Evolutionary conservation across 2,888 invertebrate genomes (phyloP).

Genomic region (Xestia c-nigrum): DNA sequence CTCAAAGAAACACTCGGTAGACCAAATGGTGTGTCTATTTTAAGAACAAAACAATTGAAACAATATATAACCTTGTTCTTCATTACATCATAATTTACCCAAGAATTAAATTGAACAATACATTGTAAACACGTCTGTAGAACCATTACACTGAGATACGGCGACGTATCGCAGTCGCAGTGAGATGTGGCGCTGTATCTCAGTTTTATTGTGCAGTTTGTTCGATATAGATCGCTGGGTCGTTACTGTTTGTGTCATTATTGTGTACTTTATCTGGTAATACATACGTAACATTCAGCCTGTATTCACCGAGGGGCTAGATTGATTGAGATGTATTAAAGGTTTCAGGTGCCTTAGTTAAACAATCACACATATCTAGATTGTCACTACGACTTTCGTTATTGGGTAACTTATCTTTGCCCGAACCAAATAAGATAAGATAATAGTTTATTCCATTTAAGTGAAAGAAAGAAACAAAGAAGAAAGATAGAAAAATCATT

Average conservation of each 20-base stretch:
- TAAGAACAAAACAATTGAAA: slow-evolving; percentile 10
- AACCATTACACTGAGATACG: slow-evolving; percentile 20
- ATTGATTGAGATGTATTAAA: not conserved
- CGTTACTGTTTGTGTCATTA: slow-evolving; percentile 7
- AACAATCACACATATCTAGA: not conserved
- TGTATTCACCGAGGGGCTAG: not conserved
- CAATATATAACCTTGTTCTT: not conserved
- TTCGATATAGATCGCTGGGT: not conserved
- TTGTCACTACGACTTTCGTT: not conserved
- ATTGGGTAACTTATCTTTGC: not conserved
- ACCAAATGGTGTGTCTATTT: not conserved
- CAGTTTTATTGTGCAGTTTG: slow-evolving; percentile 32
- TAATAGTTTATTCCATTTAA: no score
- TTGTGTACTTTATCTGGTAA: slow-evolving; percentile 9
- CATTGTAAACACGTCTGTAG: slow-evolving; percentile 2
- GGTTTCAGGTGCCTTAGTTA: not conserved
- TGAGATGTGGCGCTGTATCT: slow-evolving; percentile 14
- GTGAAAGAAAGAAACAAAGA: no score
- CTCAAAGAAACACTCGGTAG: not conserved
- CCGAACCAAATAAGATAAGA: no score
- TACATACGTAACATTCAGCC: not conserved
- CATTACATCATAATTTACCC: slow-evolving; percentile 1
- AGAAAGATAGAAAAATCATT: no score
- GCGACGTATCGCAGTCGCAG: slow-evolving; percentile 7
- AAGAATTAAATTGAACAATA: slow-evolving; percentile 19